A percentile compares a stretch with the other conserved stretches of the same genome.
Evolutionary conservation across 2,797 vertebrate genomes (phyloP).

Genomic region (Megaceryle alcyon): DNA sequence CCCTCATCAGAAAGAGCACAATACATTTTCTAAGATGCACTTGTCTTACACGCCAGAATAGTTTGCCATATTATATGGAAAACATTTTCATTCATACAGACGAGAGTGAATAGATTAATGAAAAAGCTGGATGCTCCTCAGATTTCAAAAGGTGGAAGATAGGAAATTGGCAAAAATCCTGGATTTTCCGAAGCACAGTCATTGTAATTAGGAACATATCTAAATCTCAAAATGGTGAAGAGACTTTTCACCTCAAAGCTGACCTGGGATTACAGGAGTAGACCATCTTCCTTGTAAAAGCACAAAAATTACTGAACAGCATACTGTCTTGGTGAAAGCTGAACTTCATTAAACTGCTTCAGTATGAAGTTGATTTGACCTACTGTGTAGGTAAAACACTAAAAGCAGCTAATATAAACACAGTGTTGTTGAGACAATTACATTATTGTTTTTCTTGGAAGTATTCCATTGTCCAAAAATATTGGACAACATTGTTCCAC

Average conservation of each 20-base stretch:
- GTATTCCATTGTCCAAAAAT: neutral
- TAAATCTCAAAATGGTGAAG: neutral
- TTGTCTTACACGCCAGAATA: neutral
- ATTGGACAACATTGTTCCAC: neutral
- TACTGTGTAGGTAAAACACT: neutral
- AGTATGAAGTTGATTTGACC: neutral
- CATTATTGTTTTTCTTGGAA: neutral
- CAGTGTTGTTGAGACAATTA: rapidly evolving
- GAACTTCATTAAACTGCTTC: neutral
- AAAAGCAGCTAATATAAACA: neutral
- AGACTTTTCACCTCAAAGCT: neutral
- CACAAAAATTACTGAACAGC: neutral
- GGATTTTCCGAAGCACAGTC: neutral
- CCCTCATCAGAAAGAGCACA: neutral
- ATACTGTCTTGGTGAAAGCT: neutral
- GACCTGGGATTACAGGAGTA: neutral
- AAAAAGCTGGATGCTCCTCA: neutral
- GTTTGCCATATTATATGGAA: neutral
- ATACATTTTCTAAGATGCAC: neutral
- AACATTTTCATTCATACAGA: neutral
- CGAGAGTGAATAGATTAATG: neutral
- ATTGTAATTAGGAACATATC: neutral
- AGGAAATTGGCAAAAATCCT: neutral
- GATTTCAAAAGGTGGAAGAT: neutral
- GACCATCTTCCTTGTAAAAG: neutral